Percentiles rank a stretch among this genome's conserved stretches.
Conservation (phyloP, 1,140 invertebrate species). For the Diprion similis region DNA sequence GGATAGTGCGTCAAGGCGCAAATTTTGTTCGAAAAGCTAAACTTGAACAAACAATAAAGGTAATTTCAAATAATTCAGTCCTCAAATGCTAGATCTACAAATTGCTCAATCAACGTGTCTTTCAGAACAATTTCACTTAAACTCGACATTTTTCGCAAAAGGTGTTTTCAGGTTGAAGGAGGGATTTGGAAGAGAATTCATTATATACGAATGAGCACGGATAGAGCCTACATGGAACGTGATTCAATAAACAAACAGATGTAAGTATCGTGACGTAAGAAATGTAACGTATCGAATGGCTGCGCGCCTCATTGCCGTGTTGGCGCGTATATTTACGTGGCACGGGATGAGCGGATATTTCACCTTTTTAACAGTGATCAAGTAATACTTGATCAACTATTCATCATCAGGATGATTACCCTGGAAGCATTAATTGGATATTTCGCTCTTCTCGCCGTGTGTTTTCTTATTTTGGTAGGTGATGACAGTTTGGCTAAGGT, state of each 20-base stretch:
- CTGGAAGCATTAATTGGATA: not conserved
- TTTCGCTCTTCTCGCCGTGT: not conserved
- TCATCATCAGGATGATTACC: not conserved
- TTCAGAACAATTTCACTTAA: too few species aligned
- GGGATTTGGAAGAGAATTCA: too few species aligned
- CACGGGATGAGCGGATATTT: not conserved
- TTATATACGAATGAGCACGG: too few species aligned
- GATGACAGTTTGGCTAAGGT: not conserved
- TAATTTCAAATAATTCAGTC: too few species aligned
- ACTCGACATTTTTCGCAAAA: too few species aligned
- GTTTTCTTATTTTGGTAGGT: not conserved
- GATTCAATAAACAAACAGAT: not conserved
- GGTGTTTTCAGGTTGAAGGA: too few species aligned
- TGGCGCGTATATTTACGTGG: slow-evolving; percentile 1
- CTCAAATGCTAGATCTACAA: too few species aligned
- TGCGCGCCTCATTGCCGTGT: not conserved
- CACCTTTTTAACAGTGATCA: not conserved
- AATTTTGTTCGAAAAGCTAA: too few species aligned
- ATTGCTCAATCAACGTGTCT: too few species aligned
- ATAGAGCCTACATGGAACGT: too few species aligned
- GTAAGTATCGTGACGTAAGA: not conserved
- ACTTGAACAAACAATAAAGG: too few species aligned
- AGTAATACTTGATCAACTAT: not conserved
- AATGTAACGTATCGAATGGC: not conserved
- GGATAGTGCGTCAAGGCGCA: too few species aligned